Base-by-base conservation (phyloP, 2,888 invertebrate species). In the Seira sanloemensis region DNA sequence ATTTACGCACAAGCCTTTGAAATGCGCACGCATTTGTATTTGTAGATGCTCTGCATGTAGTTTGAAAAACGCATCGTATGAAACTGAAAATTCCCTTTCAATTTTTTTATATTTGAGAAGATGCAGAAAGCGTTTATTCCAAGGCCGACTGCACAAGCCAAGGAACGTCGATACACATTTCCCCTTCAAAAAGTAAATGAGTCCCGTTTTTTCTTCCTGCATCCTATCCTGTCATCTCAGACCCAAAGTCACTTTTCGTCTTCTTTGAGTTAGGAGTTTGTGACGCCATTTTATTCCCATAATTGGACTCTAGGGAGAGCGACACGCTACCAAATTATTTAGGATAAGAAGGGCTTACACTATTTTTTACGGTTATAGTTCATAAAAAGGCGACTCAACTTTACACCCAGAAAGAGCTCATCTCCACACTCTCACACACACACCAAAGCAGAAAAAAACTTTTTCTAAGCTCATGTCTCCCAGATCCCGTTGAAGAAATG, bases 281-380 rank as follows among this genome's bases (percentile, higher is more conserved):
- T 71, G 81, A 81, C 81, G 81, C 75, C 81, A 81, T 81, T 81
- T n/a, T 81, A 81, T 76, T 81, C 71, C 76, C 76, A 71, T 81
- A 81, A 81, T 81, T 81, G 81, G 71, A 69, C 81, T 81, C 81
- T 54, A 37, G 80, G 76, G 37, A 12, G 12, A 37, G 37, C 4
- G 81, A 76, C 81, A 76, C 71, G 65, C 76, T 81, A 37, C 69
- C 81, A 81, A n/a, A 81, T 81, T 81, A 81, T 81, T 81, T 75
- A 81, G 65, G 81, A 81, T 76, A 66, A 71, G 76, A 65, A 69
- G 4, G 37, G 5, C 37, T 7, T 37, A 37, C 37, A 37, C 4
- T 37, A 37, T 37, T 37, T 37, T 37, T 37, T 37, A 37, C 37
- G 37, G 37, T 12, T 37, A n/a, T 37, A 37, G 5, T 37, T 37